Evolutionary conservation across 2,888 invertebrate genomes (phyloP).

Genomic region (Piscicola geometra): DNA sequence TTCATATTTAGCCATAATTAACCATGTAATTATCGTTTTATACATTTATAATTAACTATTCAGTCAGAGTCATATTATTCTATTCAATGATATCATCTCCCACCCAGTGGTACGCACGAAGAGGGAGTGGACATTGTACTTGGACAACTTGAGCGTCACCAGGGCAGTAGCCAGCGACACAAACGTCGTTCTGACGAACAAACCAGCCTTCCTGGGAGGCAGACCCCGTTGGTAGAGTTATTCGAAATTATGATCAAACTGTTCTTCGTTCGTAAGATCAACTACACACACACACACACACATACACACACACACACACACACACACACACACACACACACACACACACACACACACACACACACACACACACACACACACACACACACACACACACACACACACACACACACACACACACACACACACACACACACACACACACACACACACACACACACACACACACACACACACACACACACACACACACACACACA

Average conservation of each 20-base stretch:
- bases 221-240: too few relatives aligned
- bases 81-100: too few relatives aligned
- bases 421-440: background rate
- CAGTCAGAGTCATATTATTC: too few relatives aligned
- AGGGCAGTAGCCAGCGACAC: conserved; percentile 23
- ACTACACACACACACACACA: background rate
- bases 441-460: too few relatives aligned
- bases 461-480: too few relatives aligned
- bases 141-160: conserved; percentile 30
- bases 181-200: conserved; percentile 35
- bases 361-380: conserved; percentile 1
- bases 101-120: conserved; percentile 20
- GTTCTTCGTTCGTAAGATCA: too few relatives aligned
- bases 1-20: too few relatives aligned
- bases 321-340: conserved; percentile 4
- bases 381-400: conserved; percentile 4
- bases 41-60: background rate
- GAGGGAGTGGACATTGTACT: conserved; percentile 26
- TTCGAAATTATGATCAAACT: too few relatives aligned
- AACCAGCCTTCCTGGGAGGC: conserved; percentile 40
- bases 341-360: conserved; percentile 4
- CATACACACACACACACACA: conserved; percentile 1
- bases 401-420: conserved; percentile 4
- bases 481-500: too few relatives aligned
- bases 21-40: background rate